phyloP scores from a whole-genome alignment of 2,113 vertebrate species.

The Otocyon megalotis region DNA sequence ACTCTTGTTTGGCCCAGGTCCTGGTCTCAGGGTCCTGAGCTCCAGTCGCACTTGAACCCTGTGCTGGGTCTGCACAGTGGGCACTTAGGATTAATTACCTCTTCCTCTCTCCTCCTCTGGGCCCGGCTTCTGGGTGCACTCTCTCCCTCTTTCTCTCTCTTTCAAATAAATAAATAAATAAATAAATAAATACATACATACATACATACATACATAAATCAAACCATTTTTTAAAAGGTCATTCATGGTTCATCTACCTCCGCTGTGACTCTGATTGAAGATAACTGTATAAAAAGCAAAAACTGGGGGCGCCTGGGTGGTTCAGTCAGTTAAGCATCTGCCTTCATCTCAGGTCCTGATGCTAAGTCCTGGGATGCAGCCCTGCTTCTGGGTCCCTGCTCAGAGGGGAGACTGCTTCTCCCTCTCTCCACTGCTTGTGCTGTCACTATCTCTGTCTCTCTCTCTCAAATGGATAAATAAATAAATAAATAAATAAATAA shows the following conservation, averaged over 20 bases:
- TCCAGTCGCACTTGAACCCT: background rate
- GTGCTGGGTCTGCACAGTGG: no score
- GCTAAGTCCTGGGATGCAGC: no score
- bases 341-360: no score
- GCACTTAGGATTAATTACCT: background rate
- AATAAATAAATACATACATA: background rate
- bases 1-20: background rate
- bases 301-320: no score
- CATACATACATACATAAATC: no score
- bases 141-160: background rate
- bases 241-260: background rate
- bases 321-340: no score
- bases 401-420: no score
- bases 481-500: no score
- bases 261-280: background rate
- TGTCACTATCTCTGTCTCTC: no score
- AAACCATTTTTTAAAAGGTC: background rate
- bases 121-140: background rate
- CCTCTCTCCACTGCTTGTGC: no score
- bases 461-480: no score
- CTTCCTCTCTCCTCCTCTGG: background rate
- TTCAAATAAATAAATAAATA: background rate
- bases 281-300: background rate
- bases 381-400: no score
- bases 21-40: background rate